These are phyloP conservation scores for rat (Rattus norvegicus) DNA, from an alignment of 2,113 vertebrate species.

Conservation along the genomic window DNA sequence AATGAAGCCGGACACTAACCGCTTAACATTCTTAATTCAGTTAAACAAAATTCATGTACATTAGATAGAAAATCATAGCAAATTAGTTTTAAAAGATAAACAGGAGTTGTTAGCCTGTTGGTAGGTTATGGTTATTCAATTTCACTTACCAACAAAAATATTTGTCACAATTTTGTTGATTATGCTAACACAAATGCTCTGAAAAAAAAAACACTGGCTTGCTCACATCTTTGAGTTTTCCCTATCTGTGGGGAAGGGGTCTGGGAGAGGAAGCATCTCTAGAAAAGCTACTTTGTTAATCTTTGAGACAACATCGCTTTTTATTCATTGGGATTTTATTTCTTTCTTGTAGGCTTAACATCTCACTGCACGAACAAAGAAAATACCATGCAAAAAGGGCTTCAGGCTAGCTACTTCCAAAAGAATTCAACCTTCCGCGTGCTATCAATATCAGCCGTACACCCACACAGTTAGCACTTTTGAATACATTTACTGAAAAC, in stretches of 20 bases:
- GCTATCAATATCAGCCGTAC: constrained; percentile 87
- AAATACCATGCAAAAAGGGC: constrained; percentile 84
- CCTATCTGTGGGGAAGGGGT: neutral
- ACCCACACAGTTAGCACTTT: constrained; percentile 87
- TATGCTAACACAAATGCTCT: constrained; percentile 66
- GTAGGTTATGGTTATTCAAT: constrained; percentile 47
- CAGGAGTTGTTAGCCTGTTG: neutral
- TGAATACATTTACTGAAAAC: constrained; percentile 86
- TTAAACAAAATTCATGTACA: neutral
- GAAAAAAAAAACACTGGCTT: constrained; percentile 41
- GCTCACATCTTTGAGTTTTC: constrained; percentile 40
- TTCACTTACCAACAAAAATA: constrained; percentile 45
- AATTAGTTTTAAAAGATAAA: constrained; percentile 2
- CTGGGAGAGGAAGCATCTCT: constrained; percentile 33
- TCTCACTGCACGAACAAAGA: constrained; percentile 86
- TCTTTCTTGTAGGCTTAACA: constrained; percentile 84
- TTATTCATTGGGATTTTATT: constrained; percentile 85
- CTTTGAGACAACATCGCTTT: constrained; percentile 80
- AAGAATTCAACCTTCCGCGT: constrained; percentile 85
- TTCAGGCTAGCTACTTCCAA: constrained; percentile 84
- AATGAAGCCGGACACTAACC: neutral
- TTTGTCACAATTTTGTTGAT: constrained; percentile 58
- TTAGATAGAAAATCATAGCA: constrained; percentile 21
- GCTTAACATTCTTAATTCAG: neutral
- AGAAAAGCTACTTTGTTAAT: constrained; percentile 62